Base-by-base conservation (phyloP, 2,888 invertebrate genomes). In the Melanargia galathea region DNA sequence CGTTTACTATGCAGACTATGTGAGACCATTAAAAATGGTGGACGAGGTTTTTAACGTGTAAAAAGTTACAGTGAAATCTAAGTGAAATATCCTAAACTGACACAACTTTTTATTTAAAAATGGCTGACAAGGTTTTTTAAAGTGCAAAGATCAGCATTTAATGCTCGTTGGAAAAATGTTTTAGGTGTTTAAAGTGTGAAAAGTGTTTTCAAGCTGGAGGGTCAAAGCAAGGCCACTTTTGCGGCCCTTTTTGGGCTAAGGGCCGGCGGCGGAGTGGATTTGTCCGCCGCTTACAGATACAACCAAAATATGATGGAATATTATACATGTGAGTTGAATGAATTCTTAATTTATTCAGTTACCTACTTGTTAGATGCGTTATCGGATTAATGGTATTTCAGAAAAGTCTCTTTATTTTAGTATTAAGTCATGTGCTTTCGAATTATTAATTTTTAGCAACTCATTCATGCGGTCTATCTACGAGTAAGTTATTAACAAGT, bases 251-350 rank as follows among this genome's bases (percentile, higher is more conserved):
- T 92, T 70, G 92, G 93, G 86, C 92, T 94, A 80, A 92, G 94
- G 92, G 93, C 93, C 82, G 92, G 93, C 87, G 92, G 93, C 76
- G 94, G 95, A 73, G 96, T 98, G 95, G 97, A 98, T 92, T 94
- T 98, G 79, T 96, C 97, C 83, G 97, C 97, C 81, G 97, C 97
- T 78, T 98, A 98, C 91, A 94, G 98, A 79, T 98, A 98, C 93
- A 98, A 98, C 92, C 97, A 98, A 84, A 98, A 97, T 89, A 98
- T 98, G 97, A 98, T 98, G 98, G 98, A 98, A 93, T 98, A 98
- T 92, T 98, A 98, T 84, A 98, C 98, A 87, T 98, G 97, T 97
- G 94, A 97, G 96, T 88, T 64, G 13, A 6, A 8, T 52, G 2
- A 7, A 7, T 11, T 26, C 16, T n/a, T 38, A n/a, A 40, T 40